Evolutionary conservation across 2,113 vertebrate genomes (phyloP).

Genomic region (Nibea coibor): DNA sequence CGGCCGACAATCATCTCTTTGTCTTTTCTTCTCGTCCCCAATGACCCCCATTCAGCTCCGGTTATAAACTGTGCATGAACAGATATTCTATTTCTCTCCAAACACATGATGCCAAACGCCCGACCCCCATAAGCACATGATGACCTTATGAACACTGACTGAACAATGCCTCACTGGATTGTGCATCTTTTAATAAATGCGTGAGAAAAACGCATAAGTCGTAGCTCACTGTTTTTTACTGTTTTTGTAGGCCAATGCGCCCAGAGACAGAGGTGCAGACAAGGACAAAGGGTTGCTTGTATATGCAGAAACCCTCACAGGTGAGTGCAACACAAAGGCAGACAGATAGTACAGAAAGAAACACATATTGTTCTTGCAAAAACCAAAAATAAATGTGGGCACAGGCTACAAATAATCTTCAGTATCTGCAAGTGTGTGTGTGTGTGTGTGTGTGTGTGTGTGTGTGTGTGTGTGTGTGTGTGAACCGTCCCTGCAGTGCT

Average conservation of each 20-base stretch:
- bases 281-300: background rate
- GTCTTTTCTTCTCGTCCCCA: conserved; percentile 22
- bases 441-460: background rate
- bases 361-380: conserved; percentile 10
- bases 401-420: conserved; percentile 24
- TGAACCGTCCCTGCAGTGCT: conserved; percentile 33
- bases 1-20: conserved; percentile 47
- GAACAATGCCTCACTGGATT: background rate
- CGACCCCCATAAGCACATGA: conserved; percentile 34
- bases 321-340: conserved; percentile 5
- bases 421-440: background rate
- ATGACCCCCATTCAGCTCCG: conserved; percentile 27
- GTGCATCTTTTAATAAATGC: background rate
- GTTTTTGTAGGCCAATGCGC: background rate
- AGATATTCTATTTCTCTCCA: conserved; percentile 18
- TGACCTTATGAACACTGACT: background rate
- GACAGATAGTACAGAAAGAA: conserved; percentile 1
- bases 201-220: background rate
- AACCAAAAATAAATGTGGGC: background rate
- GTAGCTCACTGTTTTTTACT: background rate
- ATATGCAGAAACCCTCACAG: background rate
- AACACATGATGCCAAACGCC: conserved; percentile 40
- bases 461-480: conserved; percentile 3
- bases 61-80: conserved; percentile 34
- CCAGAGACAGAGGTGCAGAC: background rate